phyloP scores from a whole-genome alignment of 2,888 invertebrate species.

The Drosophila melanosoma region DNA sequence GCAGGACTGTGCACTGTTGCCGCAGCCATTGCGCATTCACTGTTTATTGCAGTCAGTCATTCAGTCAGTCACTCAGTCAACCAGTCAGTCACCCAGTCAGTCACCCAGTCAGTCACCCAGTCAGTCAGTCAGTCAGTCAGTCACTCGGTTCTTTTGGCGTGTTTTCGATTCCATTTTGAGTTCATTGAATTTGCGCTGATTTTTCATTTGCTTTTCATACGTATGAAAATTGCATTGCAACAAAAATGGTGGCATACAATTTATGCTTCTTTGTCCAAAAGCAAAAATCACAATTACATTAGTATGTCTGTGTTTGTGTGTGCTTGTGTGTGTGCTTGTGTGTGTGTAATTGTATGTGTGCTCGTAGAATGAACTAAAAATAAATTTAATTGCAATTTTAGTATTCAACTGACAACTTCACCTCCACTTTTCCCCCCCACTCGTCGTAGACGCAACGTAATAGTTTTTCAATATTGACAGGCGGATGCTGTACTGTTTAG shows the following conservation, averaged over 20 bases:
- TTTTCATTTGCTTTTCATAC: slow-evolving; percentile 58
- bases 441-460: slow-evolving; percentile 71
- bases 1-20: slow-evolving; percentile 15
- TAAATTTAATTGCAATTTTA: slow-evolving; percentile 74
- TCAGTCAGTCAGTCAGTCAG: slow-evolving; percentile 25
- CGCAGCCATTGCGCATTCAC: slow-evolving; percentile 30
- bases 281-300: slow-evolving; percentile 42
- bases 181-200: slow-evolving; percentile 79
- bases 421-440: slow-evolving; percentile 8
- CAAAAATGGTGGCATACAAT: slow-evolving; percentile 59
- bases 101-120: slow-evolving; percentile 20
- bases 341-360: slow-evolving; percentile 25
- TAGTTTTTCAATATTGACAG: slow-evolving; percentile 73
- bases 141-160: slow-evolving; percentile 21
- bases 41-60: slow-evolving; percentile 27
- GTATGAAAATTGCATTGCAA: slow-evolving; percentile 69
- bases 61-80: slow-evolving; percentile 24
- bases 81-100: slow-evolving; percentile 22
- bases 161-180: slow-evolving; percentile 74
- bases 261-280: slow-evolving; percentile 52
- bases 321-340: slow-evolving; percentile 11
- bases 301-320: slow-evolving; percentile 2
- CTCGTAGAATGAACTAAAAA: slow-evolving; percentile 60
- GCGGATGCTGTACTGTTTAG: slow-evolving; percentile 4
- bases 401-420: slow-evolving; percentile 3